phyloP scores from a whole-genome alignment of 2,888 invertebrate species.

The Bombylius major region DNA sequence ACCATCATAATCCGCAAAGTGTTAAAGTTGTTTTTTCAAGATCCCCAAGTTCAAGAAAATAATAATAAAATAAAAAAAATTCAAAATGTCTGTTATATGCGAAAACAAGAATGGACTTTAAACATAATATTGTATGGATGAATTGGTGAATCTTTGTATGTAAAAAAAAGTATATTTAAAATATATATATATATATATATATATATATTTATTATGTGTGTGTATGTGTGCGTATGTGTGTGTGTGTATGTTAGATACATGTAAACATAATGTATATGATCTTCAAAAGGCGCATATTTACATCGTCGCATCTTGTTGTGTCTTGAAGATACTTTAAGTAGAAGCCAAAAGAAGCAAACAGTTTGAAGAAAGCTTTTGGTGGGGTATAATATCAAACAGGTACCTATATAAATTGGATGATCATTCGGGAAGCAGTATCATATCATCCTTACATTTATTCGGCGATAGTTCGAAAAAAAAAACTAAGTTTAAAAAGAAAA shows the following conservation, averaged over 20 bases:
- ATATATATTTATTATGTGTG: too few species aligned
- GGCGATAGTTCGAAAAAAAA: slow-evolving; percentile 27
- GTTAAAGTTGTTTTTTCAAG: too few species aligned
- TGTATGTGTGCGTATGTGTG: too few species aligned
- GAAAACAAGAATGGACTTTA: too few species aligned
- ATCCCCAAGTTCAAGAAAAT: too few species aligned
- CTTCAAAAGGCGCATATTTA: too few species aligned
- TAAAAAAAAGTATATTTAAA: too few species aligned
- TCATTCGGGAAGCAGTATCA: slow-evolving; percentile 38
- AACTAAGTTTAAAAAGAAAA: slow-evolving; percentile 1
- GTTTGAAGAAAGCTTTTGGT: slow-evolving; percentile 14
- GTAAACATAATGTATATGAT: too few species aligned
- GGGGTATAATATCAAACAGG: slow-evolving; percentile 17
- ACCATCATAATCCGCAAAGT: too few species aligned
- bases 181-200: background rate
- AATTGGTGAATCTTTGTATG: background rate
- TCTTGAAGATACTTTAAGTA: background rate
- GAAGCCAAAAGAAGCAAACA: slow-evolving; percentile 6
- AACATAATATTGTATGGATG: background rate
- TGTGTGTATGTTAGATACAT: too few species aligned
- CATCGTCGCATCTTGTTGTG: background rate
- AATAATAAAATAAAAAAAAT: too few species aligned
- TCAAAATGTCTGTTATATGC: too few species aligned
- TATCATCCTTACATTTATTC: slow-evolving; percentile 39
- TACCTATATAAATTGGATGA: slow-evolving; percentile 38